Evolutionary conservation across 1,140 invertebrate species (phyloP).

Genomic region (Dendroctonus ponderosae): DNA sequence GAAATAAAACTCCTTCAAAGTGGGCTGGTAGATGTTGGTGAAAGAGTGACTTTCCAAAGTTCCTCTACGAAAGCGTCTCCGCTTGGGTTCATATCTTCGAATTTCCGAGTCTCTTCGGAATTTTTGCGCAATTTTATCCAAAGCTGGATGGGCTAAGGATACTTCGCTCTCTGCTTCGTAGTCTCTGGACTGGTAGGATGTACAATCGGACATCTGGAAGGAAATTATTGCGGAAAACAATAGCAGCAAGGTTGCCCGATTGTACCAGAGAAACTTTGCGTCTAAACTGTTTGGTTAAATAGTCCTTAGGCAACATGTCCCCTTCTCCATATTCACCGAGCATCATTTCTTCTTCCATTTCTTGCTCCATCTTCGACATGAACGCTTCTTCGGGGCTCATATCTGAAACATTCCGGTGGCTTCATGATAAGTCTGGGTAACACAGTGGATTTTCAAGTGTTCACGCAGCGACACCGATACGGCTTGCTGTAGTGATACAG

Average conservation of each 20-base stretch:
- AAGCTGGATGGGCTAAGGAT: not conserved
- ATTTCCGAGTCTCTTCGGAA: constrained; percentile 44
- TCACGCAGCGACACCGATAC: no score
- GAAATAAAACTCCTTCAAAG: constrained; percentile 45
- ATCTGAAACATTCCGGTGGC: constrained; percentile 8
- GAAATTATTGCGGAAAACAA: not conserved
- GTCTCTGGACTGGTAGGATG: constrained; percentile 40
- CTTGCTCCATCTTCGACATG: constrained; percentile 20
- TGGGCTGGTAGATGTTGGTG: constrained; percentile 50
- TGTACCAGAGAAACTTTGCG: constrained; percentile 35
- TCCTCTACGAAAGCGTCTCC: constrained; percentile 51
- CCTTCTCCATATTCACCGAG: constrained; percentile 22
- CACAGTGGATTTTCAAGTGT: no score
- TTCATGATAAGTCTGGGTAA: no score
- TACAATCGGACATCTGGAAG: constrained; percentile 39
- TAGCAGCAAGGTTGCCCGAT: not conserved
- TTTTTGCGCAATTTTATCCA: constrained; percentile 40
- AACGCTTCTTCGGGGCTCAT: constrained; percentile 27
- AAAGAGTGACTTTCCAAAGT: constrained; percentile 57
- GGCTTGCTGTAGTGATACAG: no score
- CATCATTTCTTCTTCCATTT: constrained; percentile 21
- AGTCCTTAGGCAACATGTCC: constrained; percentile 20
- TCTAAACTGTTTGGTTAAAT: constrained; percentile 38
- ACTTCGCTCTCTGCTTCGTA: constrained; percentile 13
- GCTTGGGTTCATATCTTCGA: constrained; percentile 45